Percentiles rank a stretch among this genome's conserved stretches.
These are phyloP conservation scores for Sussaba pulchella DNA, from an alignment of 2,888 invertebrate species.

Conservation along the genomic window DNA sequence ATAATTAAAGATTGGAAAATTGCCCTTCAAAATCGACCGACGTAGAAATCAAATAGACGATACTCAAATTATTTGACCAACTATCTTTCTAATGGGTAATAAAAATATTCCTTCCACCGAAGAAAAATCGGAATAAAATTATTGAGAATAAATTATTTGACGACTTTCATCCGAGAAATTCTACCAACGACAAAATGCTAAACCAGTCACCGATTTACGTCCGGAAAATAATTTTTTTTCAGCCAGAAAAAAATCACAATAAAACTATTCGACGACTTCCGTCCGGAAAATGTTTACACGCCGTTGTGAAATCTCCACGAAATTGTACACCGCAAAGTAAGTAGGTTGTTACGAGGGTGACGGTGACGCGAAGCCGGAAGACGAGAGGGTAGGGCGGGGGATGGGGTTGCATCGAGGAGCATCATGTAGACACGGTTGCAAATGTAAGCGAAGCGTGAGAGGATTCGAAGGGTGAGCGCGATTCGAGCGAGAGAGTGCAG, in stretches of 20 bases:
- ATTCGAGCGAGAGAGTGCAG: constrained; percentile 20
- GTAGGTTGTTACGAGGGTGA: neutral
- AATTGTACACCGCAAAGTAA: constrained; percentile 4
- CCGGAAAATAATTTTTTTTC: too few species aligned
- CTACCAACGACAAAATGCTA: too few species aligned
- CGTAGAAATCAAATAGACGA: too few species aligned
- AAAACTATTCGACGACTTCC: neutral
- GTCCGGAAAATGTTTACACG: neutral
- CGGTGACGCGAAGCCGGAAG: neutral
- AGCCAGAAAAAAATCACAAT: neutral
- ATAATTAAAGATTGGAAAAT: too few species aligned
- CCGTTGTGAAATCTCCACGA: neutral
- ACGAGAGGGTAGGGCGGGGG: neutral
- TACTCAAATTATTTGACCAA: too few species aligned
- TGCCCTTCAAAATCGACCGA: too few species aligned
- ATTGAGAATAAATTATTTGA: too few species aligned
- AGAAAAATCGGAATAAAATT: too few species aligned
- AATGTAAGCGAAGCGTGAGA: constrained; percentile 38
- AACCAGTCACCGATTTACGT: too few species aligned
- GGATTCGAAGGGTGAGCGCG: constrained; percentile 18
- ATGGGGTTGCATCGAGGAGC: neutral
- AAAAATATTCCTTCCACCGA: too few species aligned
- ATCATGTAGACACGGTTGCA: constrained; percentile 17
- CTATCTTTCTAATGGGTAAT: too few species aligned
- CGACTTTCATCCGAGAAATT: too few species aligned